Evolutionary conservation across 2,113 vertebrate species (phyloP).

Genomic region (Epinephelus cyanopodus): DNA sequence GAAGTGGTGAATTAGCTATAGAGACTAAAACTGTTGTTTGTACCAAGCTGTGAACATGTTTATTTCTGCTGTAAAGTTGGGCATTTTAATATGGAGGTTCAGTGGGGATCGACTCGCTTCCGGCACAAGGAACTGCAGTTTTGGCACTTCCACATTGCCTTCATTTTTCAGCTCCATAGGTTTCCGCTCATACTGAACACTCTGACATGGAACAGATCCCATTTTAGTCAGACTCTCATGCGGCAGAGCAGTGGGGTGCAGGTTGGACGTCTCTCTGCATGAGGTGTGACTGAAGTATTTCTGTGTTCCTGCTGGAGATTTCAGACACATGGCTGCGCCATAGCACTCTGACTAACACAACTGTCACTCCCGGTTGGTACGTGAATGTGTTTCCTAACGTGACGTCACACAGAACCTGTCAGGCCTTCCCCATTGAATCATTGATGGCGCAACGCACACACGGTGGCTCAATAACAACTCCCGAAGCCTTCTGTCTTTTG

Average conservation of each 20-base stretch:
- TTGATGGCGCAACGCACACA: conserved; percentile 8
- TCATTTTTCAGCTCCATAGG: no score
- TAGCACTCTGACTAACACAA: conserved; percentile 53
- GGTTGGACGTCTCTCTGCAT: conserved; percentile 34
- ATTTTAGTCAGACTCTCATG: conserved; percentile 9
- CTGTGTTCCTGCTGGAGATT: conserved; percentile 47
- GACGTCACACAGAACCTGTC: conserved; percentile 58
- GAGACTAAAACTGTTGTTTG: no score
- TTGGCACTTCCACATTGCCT: no score
- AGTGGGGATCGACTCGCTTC: no score
- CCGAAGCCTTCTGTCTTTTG: conserved; percentile 48
- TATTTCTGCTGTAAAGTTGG: no score
- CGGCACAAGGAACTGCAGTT: no score
- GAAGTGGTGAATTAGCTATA: no score
- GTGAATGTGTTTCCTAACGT: conserved; percentile 59
- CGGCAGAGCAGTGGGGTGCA: background rate
- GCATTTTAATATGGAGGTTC: no score
- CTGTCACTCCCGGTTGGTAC: conserved; percentile 65
- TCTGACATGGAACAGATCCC: background rate
- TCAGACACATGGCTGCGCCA: conserved; percentile 41
- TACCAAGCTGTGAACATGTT: no score
- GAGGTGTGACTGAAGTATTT: conserved; percentile 59
- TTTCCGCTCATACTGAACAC: background rate
- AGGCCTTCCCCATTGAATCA: conserved; percentile 65
- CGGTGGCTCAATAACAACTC: conserved; percentile 1